A percentile compares a stretch with the other conserved stretches of the same genome.
These are phyloP conservation scores for Gallinago nigripennis DNA, from an alignment of 2,797 vertebrate species.

Conservation along the genomic window DNA sequence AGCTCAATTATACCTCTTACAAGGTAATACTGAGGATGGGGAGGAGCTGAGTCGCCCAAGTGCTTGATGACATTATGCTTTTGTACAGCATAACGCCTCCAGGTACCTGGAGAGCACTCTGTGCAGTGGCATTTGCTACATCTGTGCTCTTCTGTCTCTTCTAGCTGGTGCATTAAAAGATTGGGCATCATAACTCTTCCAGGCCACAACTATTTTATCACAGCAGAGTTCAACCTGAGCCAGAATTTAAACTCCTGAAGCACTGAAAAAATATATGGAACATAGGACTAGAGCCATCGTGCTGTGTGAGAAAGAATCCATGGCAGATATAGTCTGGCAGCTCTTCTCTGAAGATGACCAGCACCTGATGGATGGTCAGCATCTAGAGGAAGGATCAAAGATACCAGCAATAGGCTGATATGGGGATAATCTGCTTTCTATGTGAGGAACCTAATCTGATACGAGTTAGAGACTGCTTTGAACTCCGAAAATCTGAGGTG, in stretches of 20 bases:
- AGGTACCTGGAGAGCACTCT: background rate
- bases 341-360: background rate
- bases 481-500: background rate
- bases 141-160: background rate
- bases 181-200: background rate
- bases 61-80: background rate
- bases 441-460: background rate
- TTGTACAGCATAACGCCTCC: background rate
- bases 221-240: background rate
- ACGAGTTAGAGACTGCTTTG: background rate
- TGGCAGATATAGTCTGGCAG: background rate
- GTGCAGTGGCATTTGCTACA: conserved; percentile 14
- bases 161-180: background rate
- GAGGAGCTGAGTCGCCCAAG: conserved; percentile 8
- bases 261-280: background rate
- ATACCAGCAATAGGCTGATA: background rate
- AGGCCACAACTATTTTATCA: background rate
- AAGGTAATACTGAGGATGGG: background rate
- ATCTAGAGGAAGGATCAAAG: background rate
- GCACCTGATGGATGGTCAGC: background rate
- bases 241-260: background rate
- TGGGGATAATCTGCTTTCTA: background rate
- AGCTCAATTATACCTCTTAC: conserved; percentile 22
- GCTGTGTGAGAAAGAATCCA: background rate
- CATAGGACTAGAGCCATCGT: background rate